Percentiles rank a stretch among this genome's conserved stretches.
Evolutionary conservation across 2,113 vertebrate genomes (phyloP).

Genomic region (human): DNA sequence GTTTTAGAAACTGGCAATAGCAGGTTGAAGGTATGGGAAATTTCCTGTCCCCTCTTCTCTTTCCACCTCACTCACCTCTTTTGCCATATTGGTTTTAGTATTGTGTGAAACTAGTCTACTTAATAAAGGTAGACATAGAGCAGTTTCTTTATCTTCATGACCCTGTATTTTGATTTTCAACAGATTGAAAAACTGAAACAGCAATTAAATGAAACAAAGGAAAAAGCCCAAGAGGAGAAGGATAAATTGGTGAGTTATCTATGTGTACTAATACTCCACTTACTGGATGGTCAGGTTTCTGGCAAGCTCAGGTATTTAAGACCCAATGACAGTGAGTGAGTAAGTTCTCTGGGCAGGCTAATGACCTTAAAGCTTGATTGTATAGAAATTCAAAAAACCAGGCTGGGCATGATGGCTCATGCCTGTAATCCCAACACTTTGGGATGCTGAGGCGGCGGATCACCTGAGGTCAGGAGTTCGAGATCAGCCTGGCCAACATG

Average conservation of each 20-base stretch:
- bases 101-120: not conserved
- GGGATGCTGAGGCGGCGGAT: not conserved
- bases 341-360: not conserved
- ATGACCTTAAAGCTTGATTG: not conserved
- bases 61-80: not conserved
- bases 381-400: not conserved
- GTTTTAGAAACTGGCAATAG: conserved; percentile 16
- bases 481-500: not conserved
- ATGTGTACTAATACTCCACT: not conserved
- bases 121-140: not conserved
- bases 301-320: not conserved
- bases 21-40: not conserved
- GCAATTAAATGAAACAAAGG: conserved; percentile 80
- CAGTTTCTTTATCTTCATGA: not conserved
- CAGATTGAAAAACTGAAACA: conserved; percentile 87
- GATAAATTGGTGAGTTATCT: conserved; percentile 83
- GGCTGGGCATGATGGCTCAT: not conserved
- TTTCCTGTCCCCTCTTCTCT: not conserved
- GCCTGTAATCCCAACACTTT: not conserved
- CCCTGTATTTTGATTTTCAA: conserved; percentile 58
- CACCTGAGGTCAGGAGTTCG: not conserved
- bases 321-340: not conserved
- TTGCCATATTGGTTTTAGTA: conserved; percentile 5
- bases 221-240: conserved; percentile 82
- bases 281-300: not conserved